Conservation (phyloP, 2,888 invertebrate genomes). For the Caenorhabditis imperialis region DNA sequence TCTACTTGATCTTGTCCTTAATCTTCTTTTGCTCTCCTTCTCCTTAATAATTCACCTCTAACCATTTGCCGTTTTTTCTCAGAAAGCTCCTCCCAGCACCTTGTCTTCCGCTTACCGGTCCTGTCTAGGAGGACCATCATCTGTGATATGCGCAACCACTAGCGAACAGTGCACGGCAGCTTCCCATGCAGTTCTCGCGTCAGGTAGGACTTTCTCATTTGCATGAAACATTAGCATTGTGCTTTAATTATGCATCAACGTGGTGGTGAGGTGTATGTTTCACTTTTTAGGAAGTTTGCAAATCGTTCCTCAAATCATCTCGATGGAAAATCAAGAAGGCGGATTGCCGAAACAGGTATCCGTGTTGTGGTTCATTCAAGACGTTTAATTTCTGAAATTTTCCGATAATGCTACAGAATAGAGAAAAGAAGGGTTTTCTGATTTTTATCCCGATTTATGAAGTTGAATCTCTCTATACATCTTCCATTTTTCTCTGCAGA, state of each 20-base stretch:
- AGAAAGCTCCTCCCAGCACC: neutral
- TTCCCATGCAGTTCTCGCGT: slow-evolving; percentile 59
- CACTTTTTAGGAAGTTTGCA: slow-evolving; percentile 53
- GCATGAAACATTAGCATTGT: slow-evolving; percentile 2
- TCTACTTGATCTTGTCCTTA: neutral
- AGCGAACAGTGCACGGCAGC: slow-evolving; percentile 44
- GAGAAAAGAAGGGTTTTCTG: too few relatives aligned
- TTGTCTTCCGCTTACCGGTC: slow-evolving; percentile 32
- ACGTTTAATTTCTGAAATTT: too few relatives aligned
- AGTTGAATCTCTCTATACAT: too few relatives aligned
- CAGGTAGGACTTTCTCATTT: slow-evolving; percentile 30
- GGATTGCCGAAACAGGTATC: slow-evolving; percentile 53
- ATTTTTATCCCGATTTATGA: too few relatives aligned
- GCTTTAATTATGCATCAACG: slow-evolving; percentile 1
- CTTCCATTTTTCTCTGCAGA: too few relatives aligned
- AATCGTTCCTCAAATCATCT: slow-evolving; percentile 56
- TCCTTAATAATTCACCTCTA: too few relatives aligned
- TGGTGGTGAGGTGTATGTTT: slow-evolving; percentile 1
- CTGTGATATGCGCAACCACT: slow-evolving; percentile 54
- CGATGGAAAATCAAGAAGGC: slow-evolving; percentile 62
- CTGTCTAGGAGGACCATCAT: slow-evolving; percentile 57
- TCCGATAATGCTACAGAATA: too few relatives aligned
- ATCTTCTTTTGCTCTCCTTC: neutral
- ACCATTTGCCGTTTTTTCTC: neutral
- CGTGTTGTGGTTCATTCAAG: too few relatives aligned